Conservation (phyloP, 1,140 invertebrate genomes). For the Halesus radiatus region DNA sequence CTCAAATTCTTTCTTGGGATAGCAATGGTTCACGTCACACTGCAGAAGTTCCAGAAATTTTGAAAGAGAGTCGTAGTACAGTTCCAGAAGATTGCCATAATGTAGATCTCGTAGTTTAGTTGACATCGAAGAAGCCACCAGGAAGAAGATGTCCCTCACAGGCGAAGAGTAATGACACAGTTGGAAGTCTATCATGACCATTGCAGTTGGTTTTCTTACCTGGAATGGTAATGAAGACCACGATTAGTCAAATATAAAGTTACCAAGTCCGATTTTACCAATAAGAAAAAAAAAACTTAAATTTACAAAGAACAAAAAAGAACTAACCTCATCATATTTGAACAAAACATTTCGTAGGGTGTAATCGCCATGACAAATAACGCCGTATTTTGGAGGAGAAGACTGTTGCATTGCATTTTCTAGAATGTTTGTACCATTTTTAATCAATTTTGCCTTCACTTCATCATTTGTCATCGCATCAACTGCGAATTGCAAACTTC, state of each 20-base stretch:
- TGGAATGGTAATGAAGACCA: conserved; percentile 38
- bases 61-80: conserved; percentile 43
- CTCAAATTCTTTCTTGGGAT: conserved; percentile 31
- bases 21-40: conserved; percentile 31
- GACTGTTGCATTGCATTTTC: background rate
- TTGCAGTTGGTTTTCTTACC: conserved; percentile 30
- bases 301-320: too few species aligned
- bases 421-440: conserved; percentile 2
- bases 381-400: background rate
- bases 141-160: conserved; percentile 50
- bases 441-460: conserved; percentile 32
- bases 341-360: conserved; percentile 51
- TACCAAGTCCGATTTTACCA: background rate
- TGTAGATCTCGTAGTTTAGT: conserved; percentile 19
- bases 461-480: conserved; percentile 28
- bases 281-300: too few species aligned
- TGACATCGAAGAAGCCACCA: conserved; percentile 46
- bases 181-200: conserved; percentile 54
- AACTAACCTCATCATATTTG: conserved; percentile 49
- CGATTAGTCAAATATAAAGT: background rate
- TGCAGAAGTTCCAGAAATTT: conserved; percentile 33
- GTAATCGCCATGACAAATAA: conserved; percentile 53
- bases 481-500: conserved; percentile 4
- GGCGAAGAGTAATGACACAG: conserved; percentile 46
- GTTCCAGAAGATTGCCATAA: conserved; percentile 39